These are phyloP conservation scores for Ramphastos sulfuratus DNA, from an alignment of 2,113 vertebrate genomes.

Conservation along the genomic window DNA sequence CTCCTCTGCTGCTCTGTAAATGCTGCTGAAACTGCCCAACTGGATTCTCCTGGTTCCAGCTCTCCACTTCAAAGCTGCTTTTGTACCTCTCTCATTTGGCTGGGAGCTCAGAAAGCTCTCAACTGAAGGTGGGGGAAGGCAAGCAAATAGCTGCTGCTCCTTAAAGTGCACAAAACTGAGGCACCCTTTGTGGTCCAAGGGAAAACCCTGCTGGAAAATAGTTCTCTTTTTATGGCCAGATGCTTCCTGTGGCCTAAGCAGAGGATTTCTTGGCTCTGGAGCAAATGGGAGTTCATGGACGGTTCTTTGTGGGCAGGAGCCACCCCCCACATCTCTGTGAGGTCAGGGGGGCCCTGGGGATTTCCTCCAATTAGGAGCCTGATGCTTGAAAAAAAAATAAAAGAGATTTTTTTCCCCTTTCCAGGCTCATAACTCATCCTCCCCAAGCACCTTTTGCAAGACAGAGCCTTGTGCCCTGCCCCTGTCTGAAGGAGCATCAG, in stretches of 20 bases:
- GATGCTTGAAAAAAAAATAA: neutral
- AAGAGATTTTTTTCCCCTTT: neutral
- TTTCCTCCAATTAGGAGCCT: neutral
- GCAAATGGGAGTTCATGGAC: neutral
- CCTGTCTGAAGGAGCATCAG: neutral
- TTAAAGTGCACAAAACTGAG: neutral
- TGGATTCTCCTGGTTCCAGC: neutral
- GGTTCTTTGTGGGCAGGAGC: neutral
- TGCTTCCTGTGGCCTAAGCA: neutral
- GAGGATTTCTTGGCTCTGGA: neutral
- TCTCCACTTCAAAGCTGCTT: slow-evolving; percentile 42
- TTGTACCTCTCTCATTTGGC: neutral
- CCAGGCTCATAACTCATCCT: neutral
- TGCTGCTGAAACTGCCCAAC: slow-evolving; percentile 33
- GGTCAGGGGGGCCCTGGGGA: neutral
- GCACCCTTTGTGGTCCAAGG: neutral
- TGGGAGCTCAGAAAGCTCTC: neutral
- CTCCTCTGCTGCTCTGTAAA: too few relatives aligned
- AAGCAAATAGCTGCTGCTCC: neutral
- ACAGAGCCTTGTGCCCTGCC: too few relatives aligned
- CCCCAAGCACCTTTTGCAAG: too few relatives aligned
- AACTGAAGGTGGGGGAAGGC: neutral
- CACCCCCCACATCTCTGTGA: neutral
- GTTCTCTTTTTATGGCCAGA: neutral
- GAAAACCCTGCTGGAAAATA: neutral